Conservation (phyloP, 2,797 vertebrate species). For the Gadopsis marmoratus region DNA sequence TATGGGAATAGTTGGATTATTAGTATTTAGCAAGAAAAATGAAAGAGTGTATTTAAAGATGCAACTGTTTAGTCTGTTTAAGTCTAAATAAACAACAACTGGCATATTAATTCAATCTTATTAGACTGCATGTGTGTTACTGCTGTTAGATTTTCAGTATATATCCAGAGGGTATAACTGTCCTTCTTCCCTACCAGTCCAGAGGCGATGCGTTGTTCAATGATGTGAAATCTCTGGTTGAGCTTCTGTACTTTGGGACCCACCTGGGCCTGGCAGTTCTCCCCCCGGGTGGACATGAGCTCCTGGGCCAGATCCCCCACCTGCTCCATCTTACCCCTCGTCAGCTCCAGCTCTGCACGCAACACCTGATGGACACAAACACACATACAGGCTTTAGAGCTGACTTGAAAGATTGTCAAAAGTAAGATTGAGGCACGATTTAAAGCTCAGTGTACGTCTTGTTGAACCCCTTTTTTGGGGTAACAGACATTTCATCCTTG, state of each 20-base stretch:
- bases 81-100: constrained; percentile 1
- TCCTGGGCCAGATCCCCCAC: constrained; percentile 89
- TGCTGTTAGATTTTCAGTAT: not conserved
- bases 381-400: not conserved
- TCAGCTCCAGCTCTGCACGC: constrained; percentile 93
- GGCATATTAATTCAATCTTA: not conserved
- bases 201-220: constrained; percentile 90
- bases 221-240: constrained; percentile 88
- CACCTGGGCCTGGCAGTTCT: constrained; percentile 93
- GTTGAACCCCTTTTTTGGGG: not conserved
- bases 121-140: not conserved
- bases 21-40: constrained; percentile 3
- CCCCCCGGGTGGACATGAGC: constrained; percentile 92
- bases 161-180: not conserved
- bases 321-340: constrained; percentile 89
- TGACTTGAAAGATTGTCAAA: not conserved
- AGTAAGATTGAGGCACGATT: not conserved
- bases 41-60: constrained; percentile 4
- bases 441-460: not conserved
- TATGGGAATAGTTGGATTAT: constrained; percentile 5
- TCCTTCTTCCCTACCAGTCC: constrained; percentile 85
- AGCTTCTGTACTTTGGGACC: constrained; percentile 92
- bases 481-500: not conserved
- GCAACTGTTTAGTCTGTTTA: not conserved
- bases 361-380: constrained; percentile 83